Conservation (phyloP, 1,140 invertebrate species). For the Polyergus mexicanus region DNA sequence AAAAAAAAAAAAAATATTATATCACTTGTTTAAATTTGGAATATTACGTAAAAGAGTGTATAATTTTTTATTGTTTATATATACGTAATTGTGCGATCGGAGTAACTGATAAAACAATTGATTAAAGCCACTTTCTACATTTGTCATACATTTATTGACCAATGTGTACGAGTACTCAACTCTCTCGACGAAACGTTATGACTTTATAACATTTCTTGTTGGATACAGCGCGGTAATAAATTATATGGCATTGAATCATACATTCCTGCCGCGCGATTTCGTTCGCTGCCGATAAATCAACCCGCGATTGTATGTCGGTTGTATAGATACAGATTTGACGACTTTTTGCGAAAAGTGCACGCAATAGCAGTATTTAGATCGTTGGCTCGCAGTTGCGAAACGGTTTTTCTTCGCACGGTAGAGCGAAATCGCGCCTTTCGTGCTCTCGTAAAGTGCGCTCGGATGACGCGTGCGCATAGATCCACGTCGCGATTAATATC, state of each 20-base stretch:
- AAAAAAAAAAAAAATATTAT: not conserved
- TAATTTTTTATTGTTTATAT: not conserved
- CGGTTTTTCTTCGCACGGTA: not conserved
- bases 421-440: slow-evolving; percentile 24
- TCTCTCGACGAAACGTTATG: slow-evolving; percentile 36
- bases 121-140: not conserved
- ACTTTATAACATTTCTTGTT: slow-evolving; percentile 36
- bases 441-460: slow-evolving; percentile 23
- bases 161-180: not conserved
- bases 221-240: slow-evolving; percentile 2
- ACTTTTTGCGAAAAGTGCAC: slow-evolving; percentile 46
- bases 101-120: slow-evolving; percentile 16
- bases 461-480: slow-evolving; percentile 54
- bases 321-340: slow-evolving; percentile 22
- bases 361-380: not conserved
- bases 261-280: slow-evolving; percentile 31
- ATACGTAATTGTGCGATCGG: not conserved
- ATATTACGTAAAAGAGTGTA: not conserved
- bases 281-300: slow-evolving; percentile 48
- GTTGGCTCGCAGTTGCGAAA: not conserved
- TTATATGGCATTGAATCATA: slow-evolving; percentile 20
- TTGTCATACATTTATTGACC: not conserved
- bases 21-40: not conserved
- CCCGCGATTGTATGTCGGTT: not conserved
- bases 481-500: slow-evolving; percentile 54